phyloP scores from a whole-genome alignment of 2,888 invertebrate species.

The Bimastos eiseni region DNA sequence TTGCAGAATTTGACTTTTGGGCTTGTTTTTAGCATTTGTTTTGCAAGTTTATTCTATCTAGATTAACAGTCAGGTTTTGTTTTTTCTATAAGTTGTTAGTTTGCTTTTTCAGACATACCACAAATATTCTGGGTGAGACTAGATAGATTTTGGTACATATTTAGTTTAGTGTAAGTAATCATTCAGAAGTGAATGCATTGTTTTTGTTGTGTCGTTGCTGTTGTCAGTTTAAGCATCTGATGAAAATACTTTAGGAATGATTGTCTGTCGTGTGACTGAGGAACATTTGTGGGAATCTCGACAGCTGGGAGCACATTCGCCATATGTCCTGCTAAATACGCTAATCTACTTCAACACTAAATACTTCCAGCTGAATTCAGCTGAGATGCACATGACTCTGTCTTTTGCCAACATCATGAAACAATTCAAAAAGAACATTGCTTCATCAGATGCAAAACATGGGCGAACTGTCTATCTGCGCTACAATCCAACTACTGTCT shows the following conservation, averaged over 20 bases:
- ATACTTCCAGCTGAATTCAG: slow-evolving; percentile 34
- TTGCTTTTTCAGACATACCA: not conserved
- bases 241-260: slow-evolving; percentile 31
- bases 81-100: not conserved
- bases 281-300: slow-evolving; percentile 35
- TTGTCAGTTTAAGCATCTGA: slow-evolving; percentile 3
- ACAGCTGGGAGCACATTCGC: slow-evolving; percentile 32
- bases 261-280: slow-evolving; percentile 34
- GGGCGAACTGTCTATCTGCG: not conserved
- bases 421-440: not conserved
- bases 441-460: not conserved
- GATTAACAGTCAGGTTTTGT: not conserved
- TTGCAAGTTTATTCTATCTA: not conserved
- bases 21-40: not conserved
- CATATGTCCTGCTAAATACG: slow-evolving; percentile 29
- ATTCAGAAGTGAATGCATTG: not conserved
- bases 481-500: slow-evolving; percentile 17
- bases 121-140: not conserved
- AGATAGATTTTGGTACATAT: not conserved
- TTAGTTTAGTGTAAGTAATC: not conserved
- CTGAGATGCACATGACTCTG: slow-evolving; percentile 30
- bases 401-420: slow-evolving; percentile 17
- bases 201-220: not conserved
- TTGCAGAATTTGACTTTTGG: no score
- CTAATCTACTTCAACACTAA: slow-evolving; percentile 38